These are phyloP conservation scores for Eumaeus atala DNA, from an alignment of 1,140 invertebrate species.

Conservation along the genomic window DNA sequence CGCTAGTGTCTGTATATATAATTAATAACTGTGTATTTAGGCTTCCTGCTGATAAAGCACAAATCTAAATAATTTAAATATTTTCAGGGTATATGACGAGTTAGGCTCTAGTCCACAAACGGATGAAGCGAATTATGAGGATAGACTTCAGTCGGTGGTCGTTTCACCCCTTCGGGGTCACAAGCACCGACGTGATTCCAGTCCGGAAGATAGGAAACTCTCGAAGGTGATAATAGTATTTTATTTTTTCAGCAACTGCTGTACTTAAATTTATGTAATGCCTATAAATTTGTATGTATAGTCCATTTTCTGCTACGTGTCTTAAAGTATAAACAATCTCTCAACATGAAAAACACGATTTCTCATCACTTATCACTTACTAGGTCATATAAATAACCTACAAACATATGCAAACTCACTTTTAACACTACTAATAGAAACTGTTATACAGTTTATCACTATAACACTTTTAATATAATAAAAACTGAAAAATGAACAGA, in stretches of 20 bases:
- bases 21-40: not conserved
- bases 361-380: no score
- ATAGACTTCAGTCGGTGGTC: constrained; percentile 61
- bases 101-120: constrained; percentile 57
- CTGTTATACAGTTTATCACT: no score
- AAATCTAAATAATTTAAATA: not conserved
- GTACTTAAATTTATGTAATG: not conserved
- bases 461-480: no score
- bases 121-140: constrained; percentile 57
- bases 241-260: not conserved
- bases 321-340: no score
- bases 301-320: no score
- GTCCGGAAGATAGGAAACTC: constrained; percentile 59
- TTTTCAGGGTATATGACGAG: constrained; percentile 60
- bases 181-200: constrained; percentile 59
- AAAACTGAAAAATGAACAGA: no score
- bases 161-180: constrained; percentile 59
- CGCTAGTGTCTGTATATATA: not conserved
- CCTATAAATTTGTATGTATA: no score
- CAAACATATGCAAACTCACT: no score
- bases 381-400: no score
- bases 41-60: not conserved
- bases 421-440: no score
- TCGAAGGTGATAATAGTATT: constrained; percentile 42
- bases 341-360: no score